These are phyloP conservation scores for Patella pellucida DNA, from an alignment of 2,888 invertebrate species.

Conservation along the genomic window DNA sequence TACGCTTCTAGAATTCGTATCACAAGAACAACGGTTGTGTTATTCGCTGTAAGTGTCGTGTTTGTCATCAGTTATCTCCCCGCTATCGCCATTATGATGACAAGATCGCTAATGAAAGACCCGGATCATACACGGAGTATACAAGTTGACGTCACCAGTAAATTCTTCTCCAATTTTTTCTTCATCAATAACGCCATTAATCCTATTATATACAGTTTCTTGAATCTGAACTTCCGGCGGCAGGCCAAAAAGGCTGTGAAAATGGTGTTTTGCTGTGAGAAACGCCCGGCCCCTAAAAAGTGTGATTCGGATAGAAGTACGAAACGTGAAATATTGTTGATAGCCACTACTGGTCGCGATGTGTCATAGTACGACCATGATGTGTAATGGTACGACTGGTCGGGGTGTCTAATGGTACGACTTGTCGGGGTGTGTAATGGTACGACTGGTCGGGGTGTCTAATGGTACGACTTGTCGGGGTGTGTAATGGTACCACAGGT, in stretches of 20 bases:
- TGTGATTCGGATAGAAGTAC: constrained; percentile 42
- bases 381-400: too few species aligned
- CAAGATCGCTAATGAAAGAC: constrained; percentile 31
- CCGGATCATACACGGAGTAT: constrained; percentile 31
- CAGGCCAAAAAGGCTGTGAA: constrained; percentile 37
- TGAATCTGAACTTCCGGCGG: constrained; percentile 44
- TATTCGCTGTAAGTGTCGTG: constrained; percentile 45
- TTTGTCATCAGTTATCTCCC: constrained; percentile 45
- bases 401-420: too few species aligned
- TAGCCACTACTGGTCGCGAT: background rate
- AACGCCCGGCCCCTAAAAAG: constrained; percentile 33
- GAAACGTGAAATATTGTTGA: constrained; percentile 35
- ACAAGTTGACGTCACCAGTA: constrained; percentile 31
- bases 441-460: too few species aligned
- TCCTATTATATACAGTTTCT: constrained; percentile 48
- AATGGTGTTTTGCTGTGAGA: constrained; percentile 35
- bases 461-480: too few species aligned
- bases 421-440: too few species aligned
- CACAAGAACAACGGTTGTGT: constrained; percentile 43
- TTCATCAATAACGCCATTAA: constrained; percentile 49
- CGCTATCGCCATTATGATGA: constrained; percentile 39
- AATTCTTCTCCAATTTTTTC: constrained; percentile 43
- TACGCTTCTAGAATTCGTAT: constrained; percentile 37
- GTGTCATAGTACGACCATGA: too few species aligned
- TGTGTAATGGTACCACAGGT: too few species aligned